Evolutionary conservation across 2,113 vertebrate genomes (phyloP), one percentile per base, ranked within the genome.

Genomic region (Ictalurus punctatus): DNA sequence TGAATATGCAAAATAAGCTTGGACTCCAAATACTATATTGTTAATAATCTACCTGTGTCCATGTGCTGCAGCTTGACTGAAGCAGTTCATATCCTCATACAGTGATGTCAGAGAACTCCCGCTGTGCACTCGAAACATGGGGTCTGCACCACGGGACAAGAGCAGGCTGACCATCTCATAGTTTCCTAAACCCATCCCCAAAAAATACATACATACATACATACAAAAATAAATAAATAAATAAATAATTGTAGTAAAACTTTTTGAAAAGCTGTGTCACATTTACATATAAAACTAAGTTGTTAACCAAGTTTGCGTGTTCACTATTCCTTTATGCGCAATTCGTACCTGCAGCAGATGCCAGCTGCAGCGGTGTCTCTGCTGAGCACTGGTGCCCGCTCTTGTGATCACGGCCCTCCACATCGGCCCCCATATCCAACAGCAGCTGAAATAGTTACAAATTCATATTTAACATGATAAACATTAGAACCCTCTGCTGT

Each of bases 11-110:
- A 12, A 19, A 19, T 23, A 59, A 81, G 52, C 56, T 59, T 59
- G 30, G 19, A 37, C 30, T 82, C n/a, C 30, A 74, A n/a, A 76
- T 59, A 25, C 4, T 13, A 34, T 25, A 59, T 40, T 9, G 65
- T 54, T 63, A 23, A 30, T 56, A 23, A 54, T 80, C 90, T 92
- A 98, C 98, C 97, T 97, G 97, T 99, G 98, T 83, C 98, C 98
- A 0, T 99, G 98, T 3, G 98, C 97, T 0, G 98, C 97, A 0
- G 98, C 97, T n/a, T 97, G 97, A 86, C 98, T 99, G 94, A 98
- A 99, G 93, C 97, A 98, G 89, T 98, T 98, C 97, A 99, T 98
- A 1, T 97, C 96, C 87, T 98, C 97, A 0, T 98, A 96, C 6
- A 99, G 95, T 0, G 97, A 97, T 0, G 96, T 97, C 94, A 98